Conservation (phyloP, 1,140 invertebrate species). For the Heliconius nattereri region DNA sequence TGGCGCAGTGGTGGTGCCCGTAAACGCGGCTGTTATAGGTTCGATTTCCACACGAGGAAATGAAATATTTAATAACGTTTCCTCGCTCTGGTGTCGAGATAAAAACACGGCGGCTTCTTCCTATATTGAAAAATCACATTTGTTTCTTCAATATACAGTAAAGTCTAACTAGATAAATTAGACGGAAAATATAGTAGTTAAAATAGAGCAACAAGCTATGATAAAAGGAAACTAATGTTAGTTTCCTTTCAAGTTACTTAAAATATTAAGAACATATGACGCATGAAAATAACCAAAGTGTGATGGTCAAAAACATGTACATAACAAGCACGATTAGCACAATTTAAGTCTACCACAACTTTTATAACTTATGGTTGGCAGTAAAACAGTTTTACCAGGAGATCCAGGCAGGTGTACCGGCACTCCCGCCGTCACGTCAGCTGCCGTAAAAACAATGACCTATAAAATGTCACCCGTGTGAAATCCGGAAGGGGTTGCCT, state of each 20-base stretch:
- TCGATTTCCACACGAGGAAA: no score
- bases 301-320: background rate
- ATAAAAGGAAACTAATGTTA: background rate
- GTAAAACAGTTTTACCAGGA: background rate
- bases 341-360: background rate
- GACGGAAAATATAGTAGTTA: no score
- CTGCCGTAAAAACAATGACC: background rate
- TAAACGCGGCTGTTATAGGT: no score
- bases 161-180: no score
- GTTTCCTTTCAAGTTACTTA: background rate
- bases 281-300: background rate
- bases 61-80: background rate
- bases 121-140: no score
- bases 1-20: no score
- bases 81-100: background rate
- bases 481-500: conserved; percentile 4
- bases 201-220: no score
- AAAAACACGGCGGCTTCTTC: no score
- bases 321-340: background rate
- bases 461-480: conserved; percentile 10
- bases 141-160: no score
- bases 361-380: background rate
- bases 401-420: background rate
- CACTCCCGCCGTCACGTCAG: background rate
- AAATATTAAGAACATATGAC: background rate